These are phyloP conservation scores for Alca torda DNA, from an alignment of 2,797 vertebrate species.

Conservation along the genomic window DNA sequence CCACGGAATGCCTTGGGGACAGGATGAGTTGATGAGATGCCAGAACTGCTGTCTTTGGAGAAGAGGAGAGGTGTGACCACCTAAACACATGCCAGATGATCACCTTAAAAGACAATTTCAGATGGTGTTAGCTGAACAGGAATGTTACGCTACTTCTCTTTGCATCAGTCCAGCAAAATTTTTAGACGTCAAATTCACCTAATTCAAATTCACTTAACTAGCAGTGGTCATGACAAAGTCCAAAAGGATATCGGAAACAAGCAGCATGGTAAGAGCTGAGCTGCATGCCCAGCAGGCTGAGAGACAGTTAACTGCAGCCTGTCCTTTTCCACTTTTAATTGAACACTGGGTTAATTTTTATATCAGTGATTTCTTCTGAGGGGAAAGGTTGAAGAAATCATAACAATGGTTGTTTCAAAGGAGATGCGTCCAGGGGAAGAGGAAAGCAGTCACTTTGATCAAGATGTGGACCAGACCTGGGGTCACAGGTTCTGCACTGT, in stretches of 20 bases:
- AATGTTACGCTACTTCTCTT: not conserved
- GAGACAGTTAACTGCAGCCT: not conserved
- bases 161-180: not conserved
- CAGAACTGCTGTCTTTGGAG: not conserved
- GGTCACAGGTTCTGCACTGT: not conserved
- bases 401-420: not conserved
- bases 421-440: not conserved
- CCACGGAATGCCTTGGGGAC: not conserved
- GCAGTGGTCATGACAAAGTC: not conserved
- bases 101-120: not conserved
- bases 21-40: not conserved
- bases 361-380: not conserved
- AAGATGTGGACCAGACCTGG: not conserved
- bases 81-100: not conserved
- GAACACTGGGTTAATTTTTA: not conserved
- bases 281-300: not conserved
- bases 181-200: not conserved
- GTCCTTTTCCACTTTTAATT: not conserved
- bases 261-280: fast-evolving
- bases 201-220: not conserved
- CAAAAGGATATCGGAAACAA: not conserved
- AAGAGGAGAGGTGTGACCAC: not conserved
- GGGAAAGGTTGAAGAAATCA: not conserved
- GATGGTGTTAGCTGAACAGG: not conserved
- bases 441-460: not conserved